A percentile compares a stretch with the other conserved stretches of the same genome.
Conservation (phyloP, 2,113 vertebrate species). For the Calidris pygmaea region DNA sequence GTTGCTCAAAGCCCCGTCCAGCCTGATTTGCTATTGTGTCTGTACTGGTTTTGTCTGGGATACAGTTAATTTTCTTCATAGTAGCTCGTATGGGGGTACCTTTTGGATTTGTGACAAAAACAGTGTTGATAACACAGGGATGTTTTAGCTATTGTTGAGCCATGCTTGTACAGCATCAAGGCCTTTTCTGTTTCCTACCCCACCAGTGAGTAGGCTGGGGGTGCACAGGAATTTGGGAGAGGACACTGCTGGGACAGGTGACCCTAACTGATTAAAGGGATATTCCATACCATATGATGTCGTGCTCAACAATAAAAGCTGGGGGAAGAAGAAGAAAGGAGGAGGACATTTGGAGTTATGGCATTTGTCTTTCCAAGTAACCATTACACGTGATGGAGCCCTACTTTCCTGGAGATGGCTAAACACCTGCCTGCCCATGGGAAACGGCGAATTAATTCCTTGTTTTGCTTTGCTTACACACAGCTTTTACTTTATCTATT, state of each 20-base stretch:
- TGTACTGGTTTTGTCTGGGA: background rate
- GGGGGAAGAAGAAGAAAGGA: background rate
- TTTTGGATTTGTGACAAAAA: background rate
- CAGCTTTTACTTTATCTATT: background rate
- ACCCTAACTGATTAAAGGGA: background rate
- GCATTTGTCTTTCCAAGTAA: background rate
- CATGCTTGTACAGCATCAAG: accelerated
- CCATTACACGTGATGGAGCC: accelerated
- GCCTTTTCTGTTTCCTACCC: background rate
- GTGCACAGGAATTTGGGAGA: background rate
- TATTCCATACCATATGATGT: background rate
- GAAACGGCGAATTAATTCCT: background rate
- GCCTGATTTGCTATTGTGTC: background rate
- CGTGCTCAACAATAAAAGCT: background rate
- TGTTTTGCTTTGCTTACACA: background rate
- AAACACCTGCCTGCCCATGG: background rate
- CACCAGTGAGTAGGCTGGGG: accelerated
- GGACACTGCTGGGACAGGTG: background rate
- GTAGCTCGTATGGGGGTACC: accelerated
- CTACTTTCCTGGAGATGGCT: background rate
- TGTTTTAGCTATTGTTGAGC: background rate
- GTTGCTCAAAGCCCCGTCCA: too few species aligned
- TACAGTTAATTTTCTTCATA: background rate
- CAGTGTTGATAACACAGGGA: background rate
- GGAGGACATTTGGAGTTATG: accelerated